Evolutionary conservation across 2,888 invertebrate species (phyloP).

Genomic region (Steinernema carpocapsae): DNA sequence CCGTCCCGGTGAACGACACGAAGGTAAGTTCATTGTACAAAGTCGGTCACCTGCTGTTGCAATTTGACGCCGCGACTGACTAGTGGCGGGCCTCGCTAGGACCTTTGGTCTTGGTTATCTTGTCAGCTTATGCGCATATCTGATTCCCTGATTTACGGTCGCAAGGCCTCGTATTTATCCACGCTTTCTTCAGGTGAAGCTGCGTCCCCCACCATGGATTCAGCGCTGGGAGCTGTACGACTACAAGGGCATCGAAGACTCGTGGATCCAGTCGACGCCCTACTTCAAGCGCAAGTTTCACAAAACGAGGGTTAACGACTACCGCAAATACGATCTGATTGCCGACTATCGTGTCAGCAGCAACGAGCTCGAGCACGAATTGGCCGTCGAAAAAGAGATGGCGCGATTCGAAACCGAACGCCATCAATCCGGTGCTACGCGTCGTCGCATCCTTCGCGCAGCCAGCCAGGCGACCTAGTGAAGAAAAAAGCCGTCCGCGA

Average conservation of each 20-base stretch:
- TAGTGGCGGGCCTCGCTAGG: neutral
- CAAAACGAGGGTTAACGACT: constrained; percentile 59
- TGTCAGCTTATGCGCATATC: neutral
- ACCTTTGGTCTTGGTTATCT: neutral
- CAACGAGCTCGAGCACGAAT: constrained; percentile 60
- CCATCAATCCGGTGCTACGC: constrained; percentile 60
- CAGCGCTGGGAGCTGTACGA: constrained; percentile 77
- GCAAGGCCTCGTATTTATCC: neutral
- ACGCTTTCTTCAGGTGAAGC: constrained; percentile 70
- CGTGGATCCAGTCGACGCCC: constrained; percentile 61
- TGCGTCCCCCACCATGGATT: constrained; percentile 82
- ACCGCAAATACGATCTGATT: constrained; percentile 63
- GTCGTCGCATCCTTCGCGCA: constrained; percentile 57
- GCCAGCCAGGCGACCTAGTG: constrained; percentile 40
- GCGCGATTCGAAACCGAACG: constrained; percentile 56
- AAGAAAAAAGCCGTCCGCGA: constrained; percentile 4
- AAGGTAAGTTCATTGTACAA: constrained; percentile 67
- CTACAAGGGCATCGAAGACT: constrained; percentile 62
- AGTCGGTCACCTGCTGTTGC: constrained; percentile 18
- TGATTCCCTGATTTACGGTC: too few species aligned
- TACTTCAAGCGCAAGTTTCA: constrained; percentile 65
- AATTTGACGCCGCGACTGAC: neutral
- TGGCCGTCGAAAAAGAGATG: constrained; percentile 46
- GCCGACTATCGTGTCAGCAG: constrained; percentile 56
- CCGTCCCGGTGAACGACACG: constrained; percentile 79